Conservation (phyloP, 2,888 invertebrate genomes). For the Acholoe squamosa region DNA sequence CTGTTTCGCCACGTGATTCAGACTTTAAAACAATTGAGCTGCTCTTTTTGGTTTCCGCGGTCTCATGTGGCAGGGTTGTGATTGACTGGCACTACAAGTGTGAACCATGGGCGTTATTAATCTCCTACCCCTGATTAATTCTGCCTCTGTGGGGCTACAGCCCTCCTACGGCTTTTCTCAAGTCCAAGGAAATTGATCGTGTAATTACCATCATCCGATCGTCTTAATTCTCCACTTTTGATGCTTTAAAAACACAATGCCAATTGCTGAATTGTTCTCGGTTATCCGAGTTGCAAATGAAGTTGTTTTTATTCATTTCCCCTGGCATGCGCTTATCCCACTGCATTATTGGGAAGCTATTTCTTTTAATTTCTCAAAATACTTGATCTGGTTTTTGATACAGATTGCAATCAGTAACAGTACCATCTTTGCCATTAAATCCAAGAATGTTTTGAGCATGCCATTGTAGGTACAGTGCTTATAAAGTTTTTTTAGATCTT, state of each 20-base stretch:
- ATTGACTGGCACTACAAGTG: slow-evolving; percentile 21
- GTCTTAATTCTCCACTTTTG: slow-evolving; percentile 23
- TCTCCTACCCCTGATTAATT: slow-evolving; percentile 18
- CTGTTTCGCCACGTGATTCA: not conserved
- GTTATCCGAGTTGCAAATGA: slow-evolving; percentile 34
- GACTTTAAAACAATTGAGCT: slow-evolving; percentile 26
- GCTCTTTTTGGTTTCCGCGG: not conserved
- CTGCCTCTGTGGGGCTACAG: not conserved
- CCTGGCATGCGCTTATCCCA: not conserved
- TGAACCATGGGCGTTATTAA: slow-evolving; percentile 12
- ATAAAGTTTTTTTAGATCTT: not conserved
- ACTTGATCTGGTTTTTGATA: not conserved
- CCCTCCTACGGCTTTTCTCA: not conserved
- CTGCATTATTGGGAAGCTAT: not conserved
- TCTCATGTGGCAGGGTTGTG: not conserved
- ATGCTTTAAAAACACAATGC: not conserved
- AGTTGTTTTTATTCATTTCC: slow-evolving; percentile 23
- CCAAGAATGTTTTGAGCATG: not conserved
- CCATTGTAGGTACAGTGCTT: not conserved
- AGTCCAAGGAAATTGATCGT: slow-evolving; percentile 41
- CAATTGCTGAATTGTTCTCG: slow-evolving; percentile 8
- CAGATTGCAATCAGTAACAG: not conserved
- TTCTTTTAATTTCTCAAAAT: not conserved
- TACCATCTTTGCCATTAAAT: not conserved
- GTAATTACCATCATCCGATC: slow-evolving; percentile 33